These are phyloP conservation scores for Norana najaformis DNA, from an alignment of 2,888 invertebrate genomes.

Conservation along the genomic window DNA sequence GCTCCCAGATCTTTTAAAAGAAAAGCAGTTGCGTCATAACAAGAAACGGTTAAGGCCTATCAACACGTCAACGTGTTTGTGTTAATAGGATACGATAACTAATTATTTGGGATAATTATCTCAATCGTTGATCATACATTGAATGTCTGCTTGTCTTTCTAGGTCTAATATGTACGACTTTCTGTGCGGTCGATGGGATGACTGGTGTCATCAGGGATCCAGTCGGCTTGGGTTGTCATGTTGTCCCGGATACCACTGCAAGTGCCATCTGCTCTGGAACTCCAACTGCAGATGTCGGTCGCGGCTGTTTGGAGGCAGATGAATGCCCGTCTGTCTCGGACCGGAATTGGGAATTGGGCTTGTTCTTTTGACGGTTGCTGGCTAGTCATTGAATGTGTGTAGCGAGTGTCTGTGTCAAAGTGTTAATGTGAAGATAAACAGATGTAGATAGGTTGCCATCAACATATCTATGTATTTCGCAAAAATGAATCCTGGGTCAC, in stretches of 20 bases:
- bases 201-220: constrained; percentile 27
- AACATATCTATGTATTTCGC: not conserved
- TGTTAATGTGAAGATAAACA: constrained; percentile 2
- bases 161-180: not conserved
- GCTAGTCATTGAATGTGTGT: not conserved
- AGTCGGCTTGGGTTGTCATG: not conserved
- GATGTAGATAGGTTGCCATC: not conserved
- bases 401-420: not conserved
- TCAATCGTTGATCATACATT: too few relatives aligned
- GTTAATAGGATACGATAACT: too few relatives aligned
- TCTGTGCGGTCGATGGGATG: constrained; percentile 27
- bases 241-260: constrained; percentile 22
- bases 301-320: constrained; percentile 27
- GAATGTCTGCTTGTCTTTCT: not conserved
- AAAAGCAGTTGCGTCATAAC: not conserved
- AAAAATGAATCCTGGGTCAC: not conserved
- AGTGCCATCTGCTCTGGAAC: constrained; percentile 31
- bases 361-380: not conserved
- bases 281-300: constrained; percentile 31
- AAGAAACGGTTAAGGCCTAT: not conserved
- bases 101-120: too few relatives aligned
- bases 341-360: too few relatives aligned
- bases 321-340: not conserved
- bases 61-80: too few relatives aligned
- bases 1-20: too few relatives aligned